Evolutionary conservation across 2,797 vertebrate species (phyloP), one percentile per base, ranked within the genome.

Genomic region (Platalea minor): DNA sequence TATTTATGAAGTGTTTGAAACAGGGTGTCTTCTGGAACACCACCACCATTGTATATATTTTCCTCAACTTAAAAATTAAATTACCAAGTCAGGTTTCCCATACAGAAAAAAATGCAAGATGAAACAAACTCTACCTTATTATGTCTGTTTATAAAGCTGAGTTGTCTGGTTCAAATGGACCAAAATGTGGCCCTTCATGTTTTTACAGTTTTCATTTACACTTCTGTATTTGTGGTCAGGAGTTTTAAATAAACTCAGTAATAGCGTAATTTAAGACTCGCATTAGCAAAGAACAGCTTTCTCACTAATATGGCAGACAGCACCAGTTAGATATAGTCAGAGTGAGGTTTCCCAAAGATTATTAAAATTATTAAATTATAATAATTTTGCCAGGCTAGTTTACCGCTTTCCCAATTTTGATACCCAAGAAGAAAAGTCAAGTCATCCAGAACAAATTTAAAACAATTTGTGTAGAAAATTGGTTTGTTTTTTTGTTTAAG

Each of bases 231-330:
- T 89, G 76, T n/a, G 53, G 78, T 88, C 80, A 63, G 54, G 73
- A 90, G 79, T 68, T 93, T 91, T 81, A 93, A 68, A 88, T 31
- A 95, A 72, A 83, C 56, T 85, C 43, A 61, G 78, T 35, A 46
- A 59, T 28, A 69, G 37, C 2, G 2, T 41, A 82, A 82, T 57
- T 87, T 73, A 85, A 94, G 92, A 93, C 88, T 85, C 16, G 7
- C 61, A 26, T 86, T 53, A 95, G 48, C 48, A 87, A 51, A 90
- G 63, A 95, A 69, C 48, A 91, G 83, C 53, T 78, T 79, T 84
- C 54, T 70, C 45, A 29, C 54, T 91, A 89, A 89, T 39, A 83
- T 9, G 74, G 78, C 85, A 92, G 65, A 93, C 15, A 84, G 85
- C 67, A 85, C 50, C 74, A 78, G 12, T 50, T 31, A 56, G 50